Percentiles rank a stretch among this genome's conserved stretches.
These are phyloP conservation scores for Macrosiphum euphorbiae DNA, from an alignment of 2,888 invertebrate genomes.

Conservation along the genomic window DNA sequence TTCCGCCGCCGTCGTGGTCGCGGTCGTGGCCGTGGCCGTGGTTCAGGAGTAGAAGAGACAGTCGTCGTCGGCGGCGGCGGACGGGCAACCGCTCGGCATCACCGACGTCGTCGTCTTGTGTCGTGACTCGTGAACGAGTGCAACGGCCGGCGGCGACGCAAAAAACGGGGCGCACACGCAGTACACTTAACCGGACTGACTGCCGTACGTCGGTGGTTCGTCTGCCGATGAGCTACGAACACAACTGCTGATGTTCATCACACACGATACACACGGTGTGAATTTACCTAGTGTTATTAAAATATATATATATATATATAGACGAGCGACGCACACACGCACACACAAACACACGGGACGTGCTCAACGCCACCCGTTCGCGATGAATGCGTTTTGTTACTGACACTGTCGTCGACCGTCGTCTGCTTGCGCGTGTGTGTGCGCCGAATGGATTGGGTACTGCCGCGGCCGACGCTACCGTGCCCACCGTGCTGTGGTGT, in stretches of 20 bases:
- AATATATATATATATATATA: not conserved
- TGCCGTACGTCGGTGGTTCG: not conserved
- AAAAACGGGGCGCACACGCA: slow-evolving; percentile 7
- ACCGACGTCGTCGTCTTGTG: not conserved
- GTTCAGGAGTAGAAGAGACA: not conserved
- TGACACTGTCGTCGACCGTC: not conserved
- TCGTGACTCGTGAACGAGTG: not conserved
- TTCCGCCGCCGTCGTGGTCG: not conserved
- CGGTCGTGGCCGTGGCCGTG: slow-evolving; percentile 2
- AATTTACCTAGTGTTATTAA: not conserved
- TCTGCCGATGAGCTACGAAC: not conserved
- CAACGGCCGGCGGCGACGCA: not conserved
- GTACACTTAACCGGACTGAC: not conserved
- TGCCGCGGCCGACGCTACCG: not conserved
- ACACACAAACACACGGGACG: not conserved
- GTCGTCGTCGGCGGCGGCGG: not conserved
- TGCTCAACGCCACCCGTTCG: slow-evolving; percentile 25
- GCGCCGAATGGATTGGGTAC: slow-evolving; percentile 9
- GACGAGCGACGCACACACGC: not conserved
- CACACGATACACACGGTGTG: not conserved
- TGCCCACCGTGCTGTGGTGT: not conserved
- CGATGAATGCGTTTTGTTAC: slow-evolving; percentile 19
- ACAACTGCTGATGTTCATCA: not conserved
- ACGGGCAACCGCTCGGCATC: not conserved
- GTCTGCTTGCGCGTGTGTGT: slow-evolving; percentile 1